phyloP scores from a whole-genome alignment of 2,888 invertebrate species.

The Tipula vernalis region DNA sequence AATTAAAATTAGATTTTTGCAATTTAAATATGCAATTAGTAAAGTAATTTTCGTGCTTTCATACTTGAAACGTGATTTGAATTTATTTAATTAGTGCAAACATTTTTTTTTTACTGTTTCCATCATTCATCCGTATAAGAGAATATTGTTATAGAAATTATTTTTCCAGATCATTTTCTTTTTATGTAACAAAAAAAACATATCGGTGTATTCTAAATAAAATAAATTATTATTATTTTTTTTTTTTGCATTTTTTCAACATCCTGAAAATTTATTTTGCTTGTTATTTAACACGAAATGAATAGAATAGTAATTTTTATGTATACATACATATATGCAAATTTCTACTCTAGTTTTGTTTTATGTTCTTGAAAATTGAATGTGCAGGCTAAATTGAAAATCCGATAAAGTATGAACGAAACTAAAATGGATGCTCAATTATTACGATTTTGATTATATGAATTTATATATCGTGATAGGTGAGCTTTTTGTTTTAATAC shows the following conservation, averaged over 20 bases:
- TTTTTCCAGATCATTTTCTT: neutral
- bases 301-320: neutral
- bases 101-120: neutral
- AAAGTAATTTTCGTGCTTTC: neutral
- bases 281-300: neutral
- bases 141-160: neutral
- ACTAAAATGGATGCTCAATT: neutral
- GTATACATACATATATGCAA: neutral
- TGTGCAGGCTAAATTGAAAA: no score
- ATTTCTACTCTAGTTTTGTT: neutral
- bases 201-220: neutral
- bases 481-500: neutral
- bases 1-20: neutral
- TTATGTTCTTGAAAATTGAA: neutral
- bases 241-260: neutral
- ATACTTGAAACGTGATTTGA: neutral
- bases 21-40: neutral
- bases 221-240: no score
- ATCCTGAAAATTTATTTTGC: neutral
- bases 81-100: neutral
- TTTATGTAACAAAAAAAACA: neutral
- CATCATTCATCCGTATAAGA: neutral
- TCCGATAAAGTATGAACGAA: neutral
- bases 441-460: neutral
- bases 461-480: neutral